Conservation (phyloP, 1,140 invertebrate species). For the Triops longicaudatus region DNA sequence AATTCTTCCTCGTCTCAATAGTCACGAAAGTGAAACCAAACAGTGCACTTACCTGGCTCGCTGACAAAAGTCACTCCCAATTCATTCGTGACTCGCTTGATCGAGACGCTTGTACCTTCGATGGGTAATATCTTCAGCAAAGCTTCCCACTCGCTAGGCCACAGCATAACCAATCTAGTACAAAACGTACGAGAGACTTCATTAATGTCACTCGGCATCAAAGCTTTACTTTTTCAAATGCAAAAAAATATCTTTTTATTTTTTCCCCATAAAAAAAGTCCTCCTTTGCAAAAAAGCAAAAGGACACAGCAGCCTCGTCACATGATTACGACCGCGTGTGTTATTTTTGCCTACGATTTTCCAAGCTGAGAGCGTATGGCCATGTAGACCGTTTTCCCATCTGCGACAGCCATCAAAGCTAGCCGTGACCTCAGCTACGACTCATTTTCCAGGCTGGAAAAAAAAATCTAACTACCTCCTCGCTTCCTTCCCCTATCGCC, state of each 20-base stretch:
- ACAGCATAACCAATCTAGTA: background rate
- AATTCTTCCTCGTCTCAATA: background rate
- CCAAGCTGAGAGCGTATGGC: background rate
- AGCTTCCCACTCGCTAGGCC: background rate
- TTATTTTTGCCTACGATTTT: constrained; percentile 13
- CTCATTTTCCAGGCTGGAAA: constrained; percentile 6
- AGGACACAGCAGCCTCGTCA: background rate
- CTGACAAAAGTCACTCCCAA: background rate
- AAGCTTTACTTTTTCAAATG: background rate
- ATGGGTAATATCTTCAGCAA: background rate
- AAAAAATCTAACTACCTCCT: constrained; percentile 8
- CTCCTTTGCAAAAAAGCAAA: background rate
- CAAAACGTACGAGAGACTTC: background rate
- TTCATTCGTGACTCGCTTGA: background rate
- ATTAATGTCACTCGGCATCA: background rate
- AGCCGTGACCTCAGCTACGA: constrained; percentile 9
- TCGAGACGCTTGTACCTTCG: background rate
- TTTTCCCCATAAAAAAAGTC: background rate
- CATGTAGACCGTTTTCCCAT: background rate
- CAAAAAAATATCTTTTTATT: background rate
- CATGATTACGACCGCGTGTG: background rate
- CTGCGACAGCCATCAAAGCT: constrained; percentile 14
- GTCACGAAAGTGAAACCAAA: background rate
- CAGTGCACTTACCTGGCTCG: constrained; percentile 4
- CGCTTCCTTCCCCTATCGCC: background rate